A percentile compares a stretch with the other conserved stretches of the same genome.
Evolutionary conservation across 2,113 vertebrate species (phyloP).

Genomic region (Antigone vipio): DNA sequence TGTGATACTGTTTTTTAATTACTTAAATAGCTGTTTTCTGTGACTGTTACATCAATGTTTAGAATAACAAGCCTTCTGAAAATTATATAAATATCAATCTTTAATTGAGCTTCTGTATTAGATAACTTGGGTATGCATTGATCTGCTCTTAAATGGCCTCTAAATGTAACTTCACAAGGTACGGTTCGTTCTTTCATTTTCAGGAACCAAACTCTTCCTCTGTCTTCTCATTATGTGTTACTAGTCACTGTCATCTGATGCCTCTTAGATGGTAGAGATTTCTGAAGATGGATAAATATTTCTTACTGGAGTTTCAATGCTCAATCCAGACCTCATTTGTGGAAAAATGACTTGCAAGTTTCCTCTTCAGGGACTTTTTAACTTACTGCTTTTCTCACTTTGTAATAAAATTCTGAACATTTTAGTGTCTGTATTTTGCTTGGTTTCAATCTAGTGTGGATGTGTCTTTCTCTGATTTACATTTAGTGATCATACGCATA

Average conservation of each 20-base stretch:
- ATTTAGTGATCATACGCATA: accelerated
- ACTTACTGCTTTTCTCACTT: background rate
- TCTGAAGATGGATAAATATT: background rate
- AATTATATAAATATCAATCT: background rate
- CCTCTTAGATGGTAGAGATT: background rate
- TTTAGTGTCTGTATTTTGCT: background rate
- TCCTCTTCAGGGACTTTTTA: background rate
- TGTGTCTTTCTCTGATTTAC: background rate
- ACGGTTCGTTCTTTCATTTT: background rate
- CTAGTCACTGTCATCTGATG: background rate
- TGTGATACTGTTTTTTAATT: background rate
- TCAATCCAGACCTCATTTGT: background rate
- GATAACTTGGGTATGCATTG: background rate
- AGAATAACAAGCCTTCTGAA: background rate
- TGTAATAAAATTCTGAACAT: background rate
- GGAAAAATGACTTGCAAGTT: background rate
- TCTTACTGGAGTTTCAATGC: background rate
- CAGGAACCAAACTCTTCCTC: background rate
- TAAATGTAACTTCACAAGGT: background rate
- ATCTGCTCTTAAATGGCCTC: background rate
- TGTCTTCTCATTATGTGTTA: background rate
- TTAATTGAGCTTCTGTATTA: background rate
- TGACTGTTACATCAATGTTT: background rate
- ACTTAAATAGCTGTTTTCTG: background rate
- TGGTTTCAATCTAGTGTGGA: background rate